phyloP scores from a whole-genome alignment of 2,797 vertebrate genomes.

The Pterois miles region DNA sequence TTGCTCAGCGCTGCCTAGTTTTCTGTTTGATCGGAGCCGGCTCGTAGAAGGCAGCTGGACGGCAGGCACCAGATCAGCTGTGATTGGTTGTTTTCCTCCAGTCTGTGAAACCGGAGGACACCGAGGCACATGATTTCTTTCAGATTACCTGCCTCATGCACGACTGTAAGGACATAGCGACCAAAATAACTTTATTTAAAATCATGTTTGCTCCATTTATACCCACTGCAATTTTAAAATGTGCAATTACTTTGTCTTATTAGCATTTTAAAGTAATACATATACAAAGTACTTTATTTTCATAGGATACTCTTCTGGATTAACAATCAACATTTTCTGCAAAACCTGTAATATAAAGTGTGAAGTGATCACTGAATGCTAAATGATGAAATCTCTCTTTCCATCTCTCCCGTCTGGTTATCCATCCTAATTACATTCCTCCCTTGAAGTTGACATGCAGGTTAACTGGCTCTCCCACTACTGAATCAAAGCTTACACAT shows the following conservation, averaged over 20 bases:
- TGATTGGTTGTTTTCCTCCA: too few relatives aligned
- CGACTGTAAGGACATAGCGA: too few relatives aligned
- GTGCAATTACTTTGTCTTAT: neutral
- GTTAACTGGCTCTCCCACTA: slow-evolving; percentile 32
- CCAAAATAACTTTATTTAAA: too few relatives aligned
- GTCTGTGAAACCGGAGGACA: too few relatives aligned
- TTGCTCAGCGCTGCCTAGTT: too few relatives aligned
- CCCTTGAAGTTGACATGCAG: slow-evolving; percentile 41
- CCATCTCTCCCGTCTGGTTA: slow-evolving; percentile 5
- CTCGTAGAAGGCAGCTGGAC: too few relatives aligned
- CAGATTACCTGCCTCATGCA: too few relatives aligned
- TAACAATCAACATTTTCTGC: neutral
- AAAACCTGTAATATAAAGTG: neutral
- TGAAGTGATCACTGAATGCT: neutral
- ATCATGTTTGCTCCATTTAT: too few relatives aligned
- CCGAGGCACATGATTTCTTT: neutral
- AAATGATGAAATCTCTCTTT: slow-evolving; percentile 1
- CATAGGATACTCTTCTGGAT: neutral
- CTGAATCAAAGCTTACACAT: slow-evolving; percentile 26
- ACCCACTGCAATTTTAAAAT: too few relatives aligned
- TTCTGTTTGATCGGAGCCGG: too few relatives aligned
- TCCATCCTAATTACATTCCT: slow-evolving; percentile 39
- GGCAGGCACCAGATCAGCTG: too few relatives aligned
- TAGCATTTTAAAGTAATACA: neutral
- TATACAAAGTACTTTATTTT: neutral